Percentiles rank a stretch among this genome's conserved stretches.
Evolutionary conservation across 2,888 invertebrate species (phyloP).

Genomic region (Chesias legatella): DNA sequence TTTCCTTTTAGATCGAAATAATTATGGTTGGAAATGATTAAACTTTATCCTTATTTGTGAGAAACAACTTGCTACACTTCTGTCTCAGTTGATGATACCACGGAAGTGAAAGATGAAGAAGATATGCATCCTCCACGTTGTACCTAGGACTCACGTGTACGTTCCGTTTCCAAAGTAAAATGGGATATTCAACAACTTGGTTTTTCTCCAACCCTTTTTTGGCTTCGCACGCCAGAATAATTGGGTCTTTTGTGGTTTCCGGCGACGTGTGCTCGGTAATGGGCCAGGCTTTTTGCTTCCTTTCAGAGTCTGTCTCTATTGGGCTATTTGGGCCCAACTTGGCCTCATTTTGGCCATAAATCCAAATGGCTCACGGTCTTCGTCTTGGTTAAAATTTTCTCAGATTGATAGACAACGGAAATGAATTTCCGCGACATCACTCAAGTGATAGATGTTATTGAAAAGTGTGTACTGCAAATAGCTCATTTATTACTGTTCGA

Average conservation of each 20-base stretch:
- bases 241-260: constrained; percentile 72
- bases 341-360: constrained; percentile 26
- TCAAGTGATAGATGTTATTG: constrained; percentile 3
- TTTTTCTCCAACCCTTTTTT: constrained; percentile 63
- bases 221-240: constrained; percentile 64
- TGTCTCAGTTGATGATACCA: too few relatives aligned
- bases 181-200: constrained; percentile 51
- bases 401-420: constrained; percentile 19
- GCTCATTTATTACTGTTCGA: constrained; percentile 15
- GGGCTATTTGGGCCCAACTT: constrained; percentile 43
- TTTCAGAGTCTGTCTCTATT: constrained; percentile 52
- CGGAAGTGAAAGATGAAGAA: too few relatives aligned
- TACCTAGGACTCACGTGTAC: constrained; percentile 4
- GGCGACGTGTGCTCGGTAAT: constrained; percentile 61
- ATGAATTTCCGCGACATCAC: constrained; percentile 18
- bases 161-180: constrained; percentile 45
- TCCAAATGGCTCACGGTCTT: not conserved
- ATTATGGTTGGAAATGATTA: too few relatives aligned
- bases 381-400: constrained; percentile 8
- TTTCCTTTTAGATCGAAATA: too few relatives aligned
- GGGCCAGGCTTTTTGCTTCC: constrained; percentile 59
- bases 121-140: too few relatives aligned
- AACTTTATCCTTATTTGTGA: too few relatives aligned
- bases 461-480: constrained; percentile 12
- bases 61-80: too few relatives aligned